Conservation (phyloP, 1,140 invertebrate genomes). For the Medauroidea extradentata region DNA sequence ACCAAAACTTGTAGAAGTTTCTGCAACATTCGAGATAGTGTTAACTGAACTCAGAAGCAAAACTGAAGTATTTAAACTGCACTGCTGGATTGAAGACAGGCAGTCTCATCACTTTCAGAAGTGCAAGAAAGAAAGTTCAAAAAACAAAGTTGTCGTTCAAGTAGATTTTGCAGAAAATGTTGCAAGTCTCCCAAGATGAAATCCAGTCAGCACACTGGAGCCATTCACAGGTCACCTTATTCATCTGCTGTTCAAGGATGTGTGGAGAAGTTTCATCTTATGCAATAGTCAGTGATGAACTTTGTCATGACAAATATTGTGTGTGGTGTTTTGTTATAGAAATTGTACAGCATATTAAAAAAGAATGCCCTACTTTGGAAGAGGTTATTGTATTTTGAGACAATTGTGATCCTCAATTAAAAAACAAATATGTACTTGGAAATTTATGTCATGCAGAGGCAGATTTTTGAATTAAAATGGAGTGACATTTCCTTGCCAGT, state of each 20-base stretch:
- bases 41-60: too few relatives aligned
- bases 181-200: conserved; percentile 25
- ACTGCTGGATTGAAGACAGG: neutral
- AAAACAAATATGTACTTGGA: too few relatives aligned
- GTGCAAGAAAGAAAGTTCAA: neutral
- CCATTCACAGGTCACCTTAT: neutral
- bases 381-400: too few relatives aligned
- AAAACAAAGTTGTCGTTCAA: neutral
- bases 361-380: too few relatives aligned
- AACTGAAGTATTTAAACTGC: too few relatives aligned
- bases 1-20: too few relatives aligned
- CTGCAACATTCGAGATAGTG: too few relatives aligned
- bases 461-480: too few relatives aligned
- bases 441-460: too few relatives aligned
- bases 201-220: conserved; percentile 22
- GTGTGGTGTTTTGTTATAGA: neutral
- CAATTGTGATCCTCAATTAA: too few relatives aligned
- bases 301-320: neutral
- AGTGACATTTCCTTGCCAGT: too few relatives aligned
- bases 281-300: conserved; percentile 1
- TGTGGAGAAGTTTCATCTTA: neutral
- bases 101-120: neutral
- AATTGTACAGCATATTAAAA: neutral
- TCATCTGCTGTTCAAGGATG: neutral
- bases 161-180: conserved; percentile 31